These are phyloP conservation scores for Cosmopolites sordidus DNA, from an alignment of 2,888 invertebrate genomes.

Conservation along the genomic window DNA sequence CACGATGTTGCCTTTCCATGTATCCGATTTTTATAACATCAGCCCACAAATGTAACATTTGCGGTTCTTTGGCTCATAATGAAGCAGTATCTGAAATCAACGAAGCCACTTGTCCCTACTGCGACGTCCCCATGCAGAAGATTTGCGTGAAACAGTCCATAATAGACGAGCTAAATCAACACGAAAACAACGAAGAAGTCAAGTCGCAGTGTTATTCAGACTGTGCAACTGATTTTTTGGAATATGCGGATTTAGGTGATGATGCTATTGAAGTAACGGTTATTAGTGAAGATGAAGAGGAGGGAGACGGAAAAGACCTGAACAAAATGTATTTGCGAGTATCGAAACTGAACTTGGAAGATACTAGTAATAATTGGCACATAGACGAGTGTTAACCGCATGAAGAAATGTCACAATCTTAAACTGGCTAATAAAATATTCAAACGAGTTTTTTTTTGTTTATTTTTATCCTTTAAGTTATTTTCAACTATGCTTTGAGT, in stretches of 20 bases:
- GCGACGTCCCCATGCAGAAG: slow-evolving; percentile 41
- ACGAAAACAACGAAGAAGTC: slow-evolving; percentile 3
- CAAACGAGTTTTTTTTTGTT: no score
- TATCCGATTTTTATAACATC: slow-evolving; percentile 42
- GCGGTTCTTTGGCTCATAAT: slow-evolving; percentile 38
- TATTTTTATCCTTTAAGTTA: no score
- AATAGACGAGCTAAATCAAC: slow-evolving; percentile 12
- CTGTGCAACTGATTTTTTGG: slow-evolving; percentile 16
- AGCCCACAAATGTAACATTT: slow-evolving; percentile 41
- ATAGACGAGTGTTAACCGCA: no score
- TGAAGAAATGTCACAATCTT: no score
- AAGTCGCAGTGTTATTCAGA: slow-evolving; percentile 14
- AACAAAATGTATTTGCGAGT: slow-evolving; percentile 25
- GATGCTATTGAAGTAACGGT: slow-evolving; percentile 32
- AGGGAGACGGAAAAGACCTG: slow-evolving; percentile 25
- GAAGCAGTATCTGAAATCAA: slow-evolving; percentile 35
- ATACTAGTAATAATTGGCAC: neutral
- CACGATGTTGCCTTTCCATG: slow-evolving; percentile 41
- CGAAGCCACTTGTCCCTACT: slow-evolving; percentile 40
- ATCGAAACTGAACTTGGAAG: slow-evolving; percentile 22
- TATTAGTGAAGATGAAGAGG: slow-evolving; percentile 34
- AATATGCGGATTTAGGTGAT: slow-evolving; percentile 33
- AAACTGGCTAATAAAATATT: no score
- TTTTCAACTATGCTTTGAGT: no score
- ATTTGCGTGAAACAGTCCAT: slow-evolving; percentile 6